Evolutionary conservation across 1,140 invertebrate genomes (phyloP).

Genomic region (Drosophila truncata): DNA sequence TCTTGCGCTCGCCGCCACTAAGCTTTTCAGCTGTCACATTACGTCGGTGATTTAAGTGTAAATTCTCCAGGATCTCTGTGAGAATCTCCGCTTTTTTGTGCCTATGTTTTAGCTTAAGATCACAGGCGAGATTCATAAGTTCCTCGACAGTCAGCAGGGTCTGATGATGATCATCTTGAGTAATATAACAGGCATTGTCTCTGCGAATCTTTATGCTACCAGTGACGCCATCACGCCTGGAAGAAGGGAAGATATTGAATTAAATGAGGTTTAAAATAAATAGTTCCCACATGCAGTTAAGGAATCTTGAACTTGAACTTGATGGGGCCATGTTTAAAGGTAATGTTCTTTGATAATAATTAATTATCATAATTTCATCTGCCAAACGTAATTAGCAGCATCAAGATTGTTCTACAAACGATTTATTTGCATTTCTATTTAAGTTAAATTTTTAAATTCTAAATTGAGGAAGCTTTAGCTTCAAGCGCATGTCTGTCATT

Average conservation of each 20-base stretch:
- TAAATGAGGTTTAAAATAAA: not conserved
- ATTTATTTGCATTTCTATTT: slow-evolving; percentile 1
- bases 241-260: not conserved
- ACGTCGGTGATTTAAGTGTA: slow-evolving; percentile 88
- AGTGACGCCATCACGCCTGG: slow-evolving; percentile 86
- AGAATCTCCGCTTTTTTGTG: slow-evolving; percentile 82
- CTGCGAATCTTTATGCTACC: slow-evolving; percentile 86
- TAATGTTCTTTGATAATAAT: not conserved
- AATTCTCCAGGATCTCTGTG: slow-evolving; percentile 87
- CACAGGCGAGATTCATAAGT: slow-evolving; percentile 92
- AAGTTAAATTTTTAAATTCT: slow-evolving; percentile 5
- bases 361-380: not conserved
- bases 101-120: slow-evolving; percentile 89
- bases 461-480: slow-evolving; percentile 3
- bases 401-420: not conserved
- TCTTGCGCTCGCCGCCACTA: slow-evolving; percentile 92
- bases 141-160: slow-evolving; percentile 93
- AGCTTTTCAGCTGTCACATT: slow-evolving; percentile 88
- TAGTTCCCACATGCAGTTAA: too few relatives aligned
- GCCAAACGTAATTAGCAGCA: not conserved
- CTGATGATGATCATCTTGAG: slow-evolving; percentile 94
- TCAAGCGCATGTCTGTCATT: not conserved
- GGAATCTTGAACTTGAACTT: not conserved
- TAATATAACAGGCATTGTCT: slow-evolving; percentile 92
- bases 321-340: not conserved